phyloP scores from a whole-genome alignment of 2,888 invertebrate species.

The Schizotus pectinicornis region DNA sequence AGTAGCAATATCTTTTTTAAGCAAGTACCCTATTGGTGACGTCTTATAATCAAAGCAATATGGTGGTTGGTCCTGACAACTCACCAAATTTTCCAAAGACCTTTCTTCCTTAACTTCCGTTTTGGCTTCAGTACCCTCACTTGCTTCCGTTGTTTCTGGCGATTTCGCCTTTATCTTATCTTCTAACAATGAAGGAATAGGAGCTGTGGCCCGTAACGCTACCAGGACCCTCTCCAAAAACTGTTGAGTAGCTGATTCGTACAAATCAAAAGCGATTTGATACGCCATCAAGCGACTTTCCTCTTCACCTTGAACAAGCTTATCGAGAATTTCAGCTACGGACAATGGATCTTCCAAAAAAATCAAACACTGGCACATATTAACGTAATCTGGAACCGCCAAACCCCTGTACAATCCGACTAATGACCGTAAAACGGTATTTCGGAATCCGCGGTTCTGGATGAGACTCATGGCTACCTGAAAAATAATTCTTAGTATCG shows the following conservation, averaged over 20 bases:
- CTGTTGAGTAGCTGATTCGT: slow-evolving; percentile 98
- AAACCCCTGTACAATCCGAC: slow-evolving; percentile 90
- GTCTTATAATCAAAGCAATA: no score
- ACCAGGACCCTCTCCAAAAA: slow-evolving; percentile 88
- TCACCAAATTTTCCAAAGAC: slow-evolving; percentile 64
- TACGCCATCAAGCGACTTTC: slow-evolving; percentile 89
- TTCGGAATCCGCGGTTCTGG: slow-evolving; percentile 92
- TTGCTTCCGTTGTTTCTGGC: slow-evolving; percentile 57
- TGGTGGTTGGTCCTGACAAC: slow-evolving; percentile 30
- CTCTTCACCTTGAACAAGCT: slow-evolving; percentile 78
- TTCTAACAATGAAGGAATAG: slow-evolving; percentile 77
- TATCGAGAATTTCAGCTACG: slow-evolving; percentile 92
- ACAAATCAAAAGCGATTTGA: slow-evolving; percentile 98
- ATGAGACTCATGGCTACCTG: slow-evolving; percentile 96
- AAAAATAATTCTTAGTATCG: slow-evolving; percentile 57
- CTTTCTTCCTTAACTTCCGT: slow-evolving; percentile 65
- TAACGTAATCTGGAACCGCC: slow-evolving; percentile 94
- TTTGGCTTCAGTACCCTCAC: slow-evolving; percentile 53
- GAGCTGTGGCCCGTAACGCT: slow-evolving; percentile 81
- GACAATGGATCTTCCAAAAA: slow-evolving; percentile 93
- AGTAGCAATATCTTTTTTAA: no score
- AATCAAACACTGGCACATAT: slow-evolving; percentile 97
- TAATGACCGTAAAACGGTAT: slow-evolving; percentile 85
- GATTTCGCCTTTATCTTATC: slow-evolving; percentile 77
- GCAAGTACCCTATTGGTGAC: no score